These are phyloP conservation scores for Ruditapes philippinarum DNA, from an alignment of 1,140 invertebrate species.

Conservation along the genomic window DNA sequence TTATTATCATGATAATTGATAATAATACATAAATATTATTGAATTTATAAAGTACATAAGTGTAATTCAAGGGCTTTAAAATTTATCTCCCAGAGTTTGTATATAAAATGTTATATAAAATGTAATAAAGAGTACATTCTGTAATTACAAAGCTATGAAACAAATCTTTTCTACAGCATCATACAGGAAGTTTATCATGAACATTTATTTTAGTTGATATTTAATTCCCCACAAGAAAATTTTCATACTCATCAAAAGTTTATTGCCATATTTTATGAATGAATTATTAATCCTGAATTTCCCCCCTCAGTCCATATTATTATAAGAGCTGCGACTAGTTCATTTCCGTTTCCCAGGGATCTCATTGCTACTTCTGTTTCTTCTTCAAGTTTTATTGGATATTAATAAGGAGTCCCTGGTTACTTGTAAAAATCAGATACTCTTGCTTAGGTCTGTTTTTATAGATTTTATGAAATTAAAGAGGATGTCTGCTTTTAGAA, in stretches of 20 bases:
- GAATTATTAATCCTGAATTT: constrained; percentile 12
- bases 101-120: too few relatives aligned
- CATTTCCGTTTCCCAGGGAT: constrained; percentile 18
- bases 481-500: not conserved
- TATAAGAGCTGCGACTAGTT: not conserved
- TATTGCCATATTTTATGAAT: constrained; percentile 22
- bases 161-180: not conserved
- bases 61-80: too few relatives aligned
- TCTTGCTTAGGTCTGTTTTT: not conserved
- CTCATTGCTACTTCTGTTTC: not conserved
- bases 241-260: constrained; percentile 15
- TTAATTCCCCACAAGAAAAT: not conserved
- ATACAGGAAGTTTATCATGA: not conserved
- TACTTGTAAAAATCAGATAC: constrained; percentile 21
- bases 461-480: not conserved
- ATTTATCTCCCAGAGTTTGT: too few relatives aligned
- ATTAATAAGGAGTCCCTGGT: constrained; percentile 28
- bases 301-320: not conserved
- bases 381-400: not conserved
- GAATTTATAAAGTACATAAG: too few relatives aligned
- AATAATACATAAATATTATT: too few relatives aligned
- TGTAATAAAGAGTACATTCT: too few relatives aligned
- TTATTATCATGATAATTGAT: too few relatives aligned
- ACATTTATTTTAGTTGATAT: not conserved
- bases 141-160: too few relatives aligned